Percentiles rank a stretch among this genome's conserved stretches.
phyloP scores from a whole-genome alignment of 1,140 invertebrate genomes.

The Penaeus vannamei region DNA sequence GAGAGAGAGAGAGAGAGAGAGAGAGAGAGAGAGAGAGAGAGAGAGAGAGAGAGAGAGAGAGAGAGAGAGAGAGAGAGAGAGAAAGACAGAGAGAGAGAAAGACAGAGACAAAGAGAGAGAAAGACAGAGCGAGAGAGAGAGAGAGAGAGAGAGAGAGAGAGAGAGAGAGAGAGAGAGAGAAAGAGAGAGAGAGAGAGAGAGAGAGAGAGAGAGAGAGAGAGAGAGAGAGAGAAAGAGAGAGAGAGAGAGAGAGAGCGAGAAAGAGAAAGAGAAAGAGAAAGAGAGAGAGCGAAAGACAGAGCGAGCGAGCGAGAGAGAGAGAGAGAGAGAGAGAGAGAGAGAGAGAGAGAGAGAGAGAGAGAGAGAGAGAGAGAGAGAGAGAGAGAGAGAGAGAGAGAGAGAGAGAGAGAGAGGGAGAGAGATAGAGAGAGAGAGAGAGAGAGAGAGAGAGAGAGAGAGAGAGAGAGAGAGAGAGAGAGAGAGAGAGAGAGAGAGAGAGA shows the following conservation, averaged over 20 bases:
- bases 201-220: not conserved
- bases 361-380: not conserved
- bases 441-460: not conserved
- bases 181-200: not conserved
- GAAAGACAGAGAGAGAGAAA: not conserved
- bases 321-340: not conserved
- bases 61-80: not conserved
- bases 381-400: not conserved
- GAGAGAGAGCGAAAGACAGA: too few relatives aligned
- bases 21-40: not conserved
- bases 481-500: not conserved
- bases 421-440: not conserved
- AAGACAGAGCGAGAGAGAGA: too few relatives aligned
- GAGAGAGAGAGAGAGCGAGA: not conserved
- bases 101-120: too few relatives aligned
- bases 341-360: not conserved
- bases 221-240: not conserved
- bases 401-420: not conserved
- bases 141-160: not conserved
- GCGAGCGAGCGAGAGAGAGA: not conserved
- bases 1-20: too few relatives aligned
- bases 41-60: not conserved
- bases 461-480: not conserved
- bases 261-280: not conserved
- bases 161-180: not conserved